Conservation (phyloP, 1,140 invertebrate genomes). For the Aricia agestis region DNA sequence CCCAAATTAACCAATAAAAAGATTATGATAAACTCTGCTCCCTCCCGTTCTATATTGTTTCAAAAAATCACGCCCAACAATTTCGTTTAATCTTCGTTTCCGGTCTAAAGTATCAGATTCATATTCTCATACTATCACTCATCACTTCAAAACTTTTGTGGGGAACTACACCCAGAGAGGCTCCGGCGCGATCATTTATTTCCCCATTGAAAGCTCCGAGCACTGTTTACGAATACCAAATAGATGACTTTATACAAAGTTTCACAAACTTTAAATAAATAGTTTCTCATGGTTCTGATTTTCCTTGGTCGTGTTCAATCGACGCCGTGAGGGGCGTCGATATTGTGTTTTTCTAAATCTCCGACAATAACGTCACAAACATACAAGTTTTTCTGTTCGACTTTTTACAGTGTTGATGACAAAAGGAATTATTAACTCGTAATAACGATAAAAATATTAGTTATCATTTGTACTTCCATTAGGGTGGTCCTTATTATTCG, state of each 20-base stretch:
- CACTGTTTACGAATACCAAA: constrained; percentile 27
- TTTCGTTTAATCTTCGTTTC: constrained; percentile 8
- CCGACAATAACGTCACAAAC: not conserved
- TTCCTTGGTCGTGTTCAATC: constrained; percentile 1
- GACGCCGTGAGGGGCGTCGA: not conserved
- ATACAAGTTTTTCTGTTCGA: not conserved
- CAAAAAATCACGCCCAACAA: not conserved
- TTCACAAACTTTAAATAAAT: constrained; percentile 2
- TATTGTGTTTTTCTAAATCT: not conserved
- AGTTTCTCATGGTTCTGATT: constrained; percentile 8
- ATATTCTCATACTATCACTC: constrained; percentile 19
- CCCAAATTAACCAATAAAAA: too few relatives aligned
- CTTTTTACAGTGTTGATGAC: not conserved
- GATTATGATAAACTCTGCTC: too few relatives aligned
- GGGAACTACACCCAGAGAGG: constrained; percentile 24
- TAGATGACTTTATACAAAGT: constrained; percentile 19
- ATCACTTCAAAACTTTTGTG: constrained; percentile 16
- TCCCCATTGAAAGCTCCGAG: constrained; percentile 28
- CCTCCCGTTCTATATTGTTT: too few relatives aligned
- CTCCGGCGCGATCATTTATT: constrained; percentile 29
- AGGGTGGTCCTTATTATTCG: too few relatives aligned
- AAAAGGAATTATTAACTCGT: not conserved
- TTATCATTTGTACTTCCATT: too few relatives aligned
- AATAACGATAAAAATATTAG: not conserved
- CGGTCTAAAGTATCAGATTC: constrained; percentile 17